Conservation (phyloP, 2,888 invertebrate species). For the Nephrotoma appendiculata region DNA sequence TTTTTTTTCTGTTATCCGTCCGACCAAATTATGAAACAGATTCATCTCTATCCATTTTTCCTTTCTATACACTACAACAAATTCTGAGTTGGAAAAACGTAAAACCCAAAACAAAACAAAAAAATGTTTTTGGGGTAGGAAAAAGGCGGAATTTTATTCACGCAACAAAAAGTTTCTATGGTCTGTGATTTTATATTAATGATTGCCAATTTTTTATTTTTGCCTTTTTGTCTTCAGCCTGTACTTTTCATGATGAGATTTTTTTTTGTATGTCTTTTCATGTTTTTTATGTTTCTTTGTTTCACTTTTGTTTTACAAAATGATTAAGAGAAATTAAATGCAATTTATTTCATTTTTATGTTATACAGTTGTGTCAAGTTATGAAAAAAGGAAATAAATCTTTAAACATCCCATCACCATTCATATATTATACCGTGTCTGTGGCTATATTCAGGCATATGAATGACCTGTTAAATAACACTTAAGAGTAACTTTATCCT, state of each 20-base stretch:
- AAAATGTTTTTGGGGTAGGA: not conserved
- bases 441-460: not conserved
- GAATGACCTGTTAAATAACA: not conserved
- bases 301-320: not conserved
- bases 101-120: not conserved
- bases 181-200: not conserved
- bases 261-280: not conserved
- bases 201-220: not conserved
- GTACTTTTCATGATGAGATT: not conserved
- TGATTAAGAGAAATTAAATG: not conserved
- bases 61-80: not conserved
- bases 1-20: not conserved
- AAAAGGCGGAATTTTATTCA: not conserved
- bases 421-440: not conserved
- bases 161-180: not conserved
- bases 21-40: not conserved
- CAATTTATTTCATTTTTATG: not conserved
- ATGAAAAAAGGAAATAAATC: not conserved
- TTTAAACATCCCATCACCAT: not conserved
- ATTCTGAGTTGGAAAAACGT: not conserved
- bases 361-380: not conserved
- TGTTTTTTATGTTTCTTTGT: not conserved
- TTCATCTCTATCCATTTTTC: not conserved
- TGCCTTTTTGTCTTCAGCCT: not conserved
- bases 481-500: not conserved